Conservation (phyloP, 2,888 invertebrate species). For the Xylota sylvarum region DNA sequence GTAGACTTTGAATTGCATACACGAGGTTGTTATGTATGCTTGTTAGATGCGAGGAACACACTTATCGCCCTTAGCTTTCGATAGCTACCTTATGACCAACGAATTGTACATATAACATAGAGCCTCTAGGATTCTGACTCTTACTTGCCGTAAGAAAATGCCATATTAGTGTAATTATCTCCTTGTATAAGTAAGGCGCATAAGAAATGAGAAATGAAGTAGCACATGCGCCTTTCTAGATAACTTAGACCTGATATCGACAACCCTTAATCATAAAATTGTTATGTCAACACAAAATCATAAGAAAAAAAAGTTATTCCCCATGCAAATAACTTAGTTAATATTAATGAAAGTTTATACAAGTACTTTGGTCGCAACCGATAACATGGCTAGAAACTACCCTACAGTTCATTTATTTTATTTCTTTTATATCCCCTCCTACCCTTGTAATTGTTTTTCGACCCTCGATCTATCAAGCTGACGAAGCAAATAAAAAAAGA, state of each 20-base stretch:
- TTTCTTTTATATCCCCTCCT: background rate
- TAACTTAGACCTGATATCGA: background rate
- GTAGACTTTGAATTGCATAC: no score
- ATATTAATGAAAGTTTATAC: slow-evolving; percentile 13
- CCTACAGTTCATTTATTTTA: slow-evolving; percentile 30
- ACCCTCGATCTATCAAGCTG: slow-evolving; percentile 11
- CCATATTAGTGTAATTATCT: background rate
- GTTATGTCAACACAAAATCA: background rate
- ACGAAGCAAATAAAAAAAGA: background rate
- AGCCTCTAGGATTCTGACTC: no score
- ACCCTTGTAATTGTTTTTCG: slow-evolving; percentile 19
- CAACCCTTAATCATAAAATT: background rate
- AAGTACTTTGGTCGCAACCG: slow-evolving; percentile 20
- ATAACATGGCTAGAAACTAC: slow-evolving; percentile 29
- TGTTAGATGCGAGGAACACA: no score
- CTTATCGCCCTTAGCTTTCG: no score
- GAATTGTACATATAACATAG: no score
- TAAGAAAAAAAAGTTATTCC: background rate
- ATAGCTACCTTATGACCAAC: no score
- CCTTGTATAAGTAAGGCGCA: background rate
- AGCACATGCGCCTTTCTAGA: background rate
- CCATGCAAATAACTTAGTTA: slow-evolving; percentile 9
- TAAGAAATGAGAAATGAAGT: background rate
- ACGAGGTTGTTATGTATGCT: no score
- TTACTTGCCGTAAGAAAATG: background rate